Evolutionary conservation across 2,113 vertebrate genomes (phyloP).

Genomic region (Ctenodactylus gundi): DNA sequence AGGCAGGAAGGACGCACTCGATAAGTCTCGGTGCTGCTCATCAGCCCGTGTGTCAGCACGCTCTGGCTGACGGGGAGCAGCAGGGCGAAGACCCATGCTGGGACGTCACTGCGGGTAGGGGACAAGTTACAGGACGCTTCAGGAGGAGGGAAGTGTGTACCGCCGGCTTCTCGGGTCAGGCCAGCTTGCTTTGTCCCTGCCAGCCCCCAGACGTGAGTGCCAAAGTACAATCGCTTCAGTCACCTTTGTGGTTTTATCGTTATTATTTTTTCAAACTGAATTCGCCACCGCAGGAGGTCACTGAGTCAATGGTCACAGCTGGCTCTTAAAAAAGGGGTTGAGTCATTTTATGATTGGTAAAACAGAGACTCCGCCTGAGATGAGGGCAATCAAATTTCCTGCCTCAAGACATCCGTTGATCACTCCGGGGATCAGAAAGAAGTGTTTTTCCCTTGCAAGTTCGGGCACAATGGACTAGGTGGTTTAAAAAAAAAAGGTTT

Average conservation of each 20-base stretch:
- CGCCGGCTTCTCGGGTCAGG: background rate
- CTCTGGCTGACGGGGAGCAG: slow-evolving; percentile 21
- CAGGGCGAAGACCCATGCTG: background rate
- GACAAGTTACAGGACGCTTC: slow-evolving; percentile 24
- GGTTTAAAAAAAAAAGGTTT: background rate
- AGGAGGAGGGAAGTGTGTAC: background rate
- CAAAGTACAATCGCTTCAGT: slow-evolving; percentile 20
- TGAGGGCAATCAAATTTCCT: slow-evolving; percentile 61
- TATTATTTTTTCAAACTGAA: slow-evolving; percentile 60
- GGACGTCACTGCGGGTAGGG: slow-evolving; percentile 47
- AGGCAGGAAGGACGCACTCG: slow-evolving; percentile 42
- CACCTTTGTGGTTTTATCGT: slow-evolving; percentile 60
- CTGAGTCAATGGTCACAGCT: slow-evolving; percentile 67
- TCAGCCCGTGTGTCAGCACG: slow-evolving; percentile 24
- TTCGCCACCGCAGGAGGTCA: slow-evolving; percentile 48
- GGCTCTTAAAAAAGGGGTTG: slow-evolving; percentile 69
- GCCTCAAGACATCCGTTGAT: slow-evolving; percentile 59
- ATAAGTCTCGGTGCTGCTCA: slow-evolving; percentile 17
- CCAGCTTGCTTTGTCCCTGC: slow-evolving; percentile 29
- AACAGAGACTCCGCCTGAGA: slow-evolving; percentile 56
- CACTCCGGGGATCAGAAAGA: slow-evolving; percentile 58
- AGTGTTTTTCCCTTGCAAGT: slow-evolving; percentile 64
- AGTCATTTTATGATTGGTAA: slow-evolving; percentile 67
- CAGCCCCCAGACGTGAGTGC: background rate
- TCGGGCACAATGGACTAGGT: slow-evolving; percentile 46